These are phyloP conservation scores for Thysanoteuthis rhombus DNA, from an alignment of 2,888 invertebrate species.

Conservation along the genomic window DNA sequence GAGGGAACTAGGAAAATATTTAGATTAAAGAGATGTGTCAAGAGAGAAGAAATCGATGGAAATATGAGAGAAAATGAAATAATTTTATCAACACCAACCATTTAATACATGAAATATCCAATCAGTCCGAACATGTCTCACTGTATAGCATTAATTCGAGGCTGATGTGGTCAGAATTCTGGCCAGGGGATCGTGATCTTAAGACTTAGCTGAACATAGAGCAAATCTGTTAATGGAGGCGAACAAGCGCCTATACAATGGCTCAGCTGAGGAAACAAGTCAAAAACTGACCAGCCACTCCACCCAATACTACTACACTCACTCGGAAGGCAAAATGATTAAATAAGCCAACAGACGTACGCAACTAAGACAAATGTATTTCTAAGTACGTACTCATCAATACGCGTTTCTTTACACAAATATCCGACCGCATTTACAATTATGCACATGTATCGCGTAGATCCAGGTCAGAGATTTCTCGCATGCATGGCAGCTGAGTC, in stretches of 20 bases:
- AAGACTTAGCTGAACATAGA: background rate
- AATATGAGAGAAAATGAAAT: background rate
- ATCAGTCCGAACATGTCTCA: background rate
- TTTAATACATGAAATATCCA: background rate
- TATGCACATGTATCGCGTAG: background rate
- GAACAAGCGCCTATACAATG: background rate
- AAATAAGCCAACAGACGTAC: background rate
- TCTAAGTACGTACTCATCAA: background rate
- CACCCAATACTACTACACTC: background rate
- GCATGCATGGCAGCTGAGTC: background rate
- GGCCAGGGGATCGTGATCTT: constrained; percentile 12
- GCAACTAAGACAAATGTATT: background rate
- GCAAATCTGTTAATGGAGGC: background rate
- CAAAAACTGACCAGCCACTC: background rate
- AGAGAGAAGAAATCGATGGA: too few species aligned
- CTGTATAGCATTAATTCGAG: background rate
- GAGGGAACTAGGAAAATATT: too few species aligned
- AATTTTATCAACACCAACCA: background rate
- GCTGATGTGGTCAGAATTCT: background rate
- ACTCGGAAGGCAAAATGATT: background rate
- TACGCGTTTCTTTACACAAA: background rate
- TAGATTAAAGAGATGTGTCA: too few species aligned
- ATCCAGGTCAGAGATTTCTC: constrained; percentile 12
- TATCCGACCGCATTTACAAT: background rate
- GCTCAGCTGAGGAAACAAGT: background rate